phyloP scores from a whole-genome alignment of 2,888 invertebrate genomes.

The Zelleria hepariella region DNA sequence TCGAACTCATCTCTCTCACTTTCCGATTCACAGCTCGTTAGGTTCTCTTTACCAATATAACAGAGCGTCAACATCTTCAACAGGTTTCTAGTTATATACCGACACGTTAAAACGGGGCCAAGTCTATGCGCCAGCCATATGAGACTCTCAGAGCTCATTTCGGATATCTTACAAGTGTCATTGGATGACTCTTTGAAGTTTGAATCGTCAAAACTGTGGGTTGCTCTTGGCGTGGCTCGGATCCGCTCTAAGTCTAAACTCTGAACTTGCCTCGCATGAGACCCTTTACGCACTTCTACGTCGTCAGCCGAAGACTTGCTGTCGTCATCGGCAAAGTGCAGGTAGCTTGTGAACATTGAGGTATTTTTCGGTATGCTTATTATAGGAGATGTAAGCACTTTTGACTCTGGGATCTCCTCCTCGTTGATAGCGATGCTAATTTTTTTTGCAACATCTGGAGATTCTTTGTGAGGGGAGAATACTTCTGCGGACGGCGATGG shows the following conservation, averaged over 20 bases:
- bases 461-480: constrained; percentile 42
- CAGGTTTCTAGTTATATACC: constrained; percentile 91
- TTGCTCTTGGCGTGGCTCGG: constrained; percentile 20
- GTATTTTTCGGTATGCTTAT: constrained; percentile 76
- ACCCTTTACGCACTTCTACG: constrained; percentile 25
- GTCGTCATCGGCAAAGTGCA: constrained; percentile 58
- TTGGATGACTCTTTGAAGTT: constrained; percentile 17
- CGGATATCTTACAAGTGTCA: constrained; percentile 76
- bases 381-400: constrained; percentile 73
- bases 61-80: constrained; percentile 95
- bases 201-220: constrained; percentile 30
- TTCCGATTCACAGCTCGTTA: constrained; percentile 63
- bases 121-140: constrained; percentile 94
- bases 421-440: constrained; percentile 21
- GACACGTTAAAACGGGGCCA: constrained; percentile 94
- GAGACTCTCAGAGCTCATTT: constrained; percentile 89
- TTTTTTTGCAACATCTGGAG: constrained; percentile 13
- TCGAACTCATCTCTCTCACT: constrained; percentile 61
- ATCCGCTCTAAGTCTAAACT: constrained; percentile 32
- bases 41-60: constrained; percentile 88
- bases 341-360: constrained; percentile 58
- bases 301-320: constrained; percentile 22
- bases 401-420: constrained; percentile 25
- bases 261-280: constrained; percentile 26
- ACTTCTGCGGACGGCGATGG: constrained; percentile 59